Evolutionary conservation across 2,888 invertebrate genomes (phyloP), one percentile per base, ranked within the genome.

Genomic region (Resseliella maxima): DNA sequence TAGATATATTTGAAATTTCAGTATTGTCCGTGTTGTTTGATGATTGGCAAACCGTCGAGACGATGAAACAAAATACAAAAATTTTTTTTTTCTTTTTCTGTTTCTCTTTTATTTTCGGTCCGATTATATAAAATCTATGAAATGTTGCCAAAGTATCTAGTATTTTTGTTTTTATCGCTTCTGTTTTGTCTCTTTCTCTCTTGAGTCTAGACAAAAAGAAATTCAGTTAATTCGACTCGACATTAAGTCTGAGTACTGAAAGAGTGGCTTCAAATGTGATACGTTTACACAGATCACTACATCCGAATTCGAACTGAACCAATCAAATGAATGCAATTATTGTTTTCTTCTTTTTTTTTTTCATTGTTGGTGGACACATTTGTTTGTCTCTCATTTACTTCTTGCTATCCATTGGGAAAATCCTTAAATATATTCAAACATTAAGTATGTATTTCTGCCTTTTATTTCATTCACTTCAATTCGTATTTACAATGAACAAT

Each of bases 181-280:
- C n/a, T n/a, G n/a, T n/a, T n/a, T n/a, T n/a, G n/a, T n/a, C n/a
- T n/a, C n/a, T n/a, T n/a, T n/a, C n/a, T n/a, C n/a, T n/a, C 12
- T n/a, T 6, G 41, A 38, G 83, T 83, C 83, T 83, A 83, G 83
- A 83, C 83, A 36, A 83, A 83, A 38, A n/a, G n/a, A n/a, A n/a
- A n/a, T n/a, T 18, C 24, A 38, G n/a, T 83, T 83, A 83, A 36
- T 83, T 21, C n/a, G 38, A 36, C 38, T 83, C 83, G 83, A 38
- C 83, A 38, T n/a, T n/a, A 27, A 38, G 83, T 72, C 72, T 72
- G 72, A 31, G 59, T 59, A 59, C 59, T 59, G 24, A 6, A 2
- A 24, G 24, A 1, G 1, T 31, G 12, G 15, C 0, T 24, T 59
- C 24, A 24, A 59, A 24, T 24, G 3, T 24, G 72, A 31, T 72